These are phyloP conservation scores for Sussaba pulchella DNA, from an alignment of 2,888 invertebrate species.

Conservation along the genomic window DNA sequence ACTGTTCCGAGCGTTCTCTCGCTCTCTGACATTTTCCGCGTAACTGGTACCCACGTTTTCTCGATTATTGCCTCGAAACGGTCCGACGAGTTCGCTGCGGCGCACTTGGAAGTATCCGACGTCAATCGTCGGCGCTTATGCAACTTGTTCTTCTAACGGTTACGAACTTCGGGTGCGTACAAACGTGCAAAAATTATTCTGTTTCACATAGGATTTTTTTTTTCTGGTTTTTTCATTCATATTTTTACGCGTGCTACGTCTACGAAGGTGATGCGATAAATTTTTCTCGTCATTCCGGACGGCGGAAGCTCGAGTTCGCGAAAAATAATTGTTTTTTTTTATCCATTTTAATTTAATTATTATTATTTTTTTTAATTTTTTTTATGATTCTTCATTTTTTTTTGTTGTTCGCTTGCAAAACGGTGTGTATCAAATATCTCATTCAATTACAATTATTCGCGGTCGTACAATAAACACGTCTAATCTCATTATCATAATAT, in stretches of 20 bases:
- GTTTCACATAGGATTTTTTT: constrained; percentile 48
- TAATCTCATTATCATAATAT: not conserved
- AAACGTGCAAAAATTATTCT: constrained; percentile 80
- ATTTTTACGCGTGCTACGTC: constrained; percentile 64
- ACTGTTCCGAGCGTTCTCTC: constrained; percentile 27
- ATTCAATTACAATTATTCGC: constrained; percentile 20
- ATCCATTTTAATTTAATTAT: no score
- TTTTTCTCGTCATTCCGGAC: constrained; percentile 32
- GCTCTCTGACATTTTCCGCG: constrained; percentile 1
- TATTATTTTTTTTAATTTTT: no score
- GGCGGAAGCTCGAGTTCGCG: constrained; percentile 26
- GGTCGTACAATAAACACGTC: constrained; percentile 26
- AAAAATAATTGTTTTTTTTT: constrained; percentile 14
- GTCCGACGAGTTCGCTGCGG: constrained; percentile 26
- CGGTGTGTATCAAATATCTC: constrained; percentile 35
- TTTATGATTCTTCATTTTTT: not conserved
- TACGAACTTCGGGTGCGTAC: constrained; percentile 68
- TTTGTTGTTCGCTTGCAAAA: constrained; percentile 30
- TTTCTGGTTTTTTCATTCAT: no score
- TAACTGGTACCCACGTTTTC: constrained; percentile 33
- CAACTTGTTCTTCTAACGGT: constrained; percentile 36
- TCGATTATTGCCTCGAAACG: constrained; percentile 44
- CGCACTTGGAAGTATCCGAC: constrained; percentile 49
- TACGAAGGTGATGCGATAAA: constrained; percentile 50
- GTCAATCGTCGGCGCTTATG: constrained; percentile 44